Evolutionary conservation across 2,797 vertebrate genomes (phyloP).

Genomic region (Picus viridis): DNA sequence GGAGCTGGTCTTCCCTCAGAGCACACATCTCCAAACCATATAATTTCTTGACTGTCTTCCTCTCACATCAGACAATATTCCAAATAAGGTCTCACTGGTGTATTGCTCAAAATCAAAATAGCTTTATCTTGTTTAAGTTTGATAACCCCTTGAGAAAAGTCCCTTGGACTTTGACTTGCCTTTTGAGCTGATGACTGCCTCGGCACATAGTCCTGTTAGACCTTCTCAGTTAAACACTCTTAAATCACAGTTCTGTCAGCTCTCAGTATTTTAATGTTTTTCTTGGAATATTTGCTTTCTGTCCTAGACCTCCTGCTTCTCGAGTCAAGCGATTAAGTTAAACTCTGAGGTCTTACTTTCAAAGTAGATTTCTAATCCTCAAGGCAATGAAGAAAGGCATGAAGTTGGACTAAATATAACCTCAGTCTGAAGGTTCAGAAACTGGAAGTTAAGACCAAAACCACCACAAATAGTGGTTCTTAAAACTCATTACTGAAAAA

Average conservation of each 20-base stretch:
- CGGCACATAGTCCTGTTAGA: background rate
- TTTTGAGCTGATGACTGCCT: background rate
- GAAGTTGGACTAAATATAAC: background rate
- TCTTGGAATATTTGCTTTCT: conserved; percentile 16
- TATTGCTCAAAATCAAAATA: conserved; percentile 27
- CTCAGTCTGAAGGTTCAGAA: background rate
- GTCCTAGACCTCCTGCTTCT: conserved; percentile 20
- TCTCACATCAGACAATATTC: conserved; percentile 19
- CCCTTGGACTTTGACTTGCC: conserved; percentile 22
- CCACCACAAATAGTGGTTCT: background rate
- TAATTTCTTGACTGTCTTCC: conserved; percentile 3
- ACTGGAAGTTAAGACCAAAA: background rate
- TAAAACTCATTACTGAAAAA: background rate
- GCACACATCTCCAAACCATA: background rate
- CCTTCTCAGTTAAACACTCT: background rate
- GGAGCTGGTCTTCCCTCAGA: background rate
- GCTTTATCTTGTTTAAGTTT: conserved; percentile 12
- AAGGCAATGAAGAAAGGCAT: background rate
- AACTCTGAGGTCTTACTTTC: background rate
- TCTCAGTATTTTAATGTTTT: conserved; percentile 3
- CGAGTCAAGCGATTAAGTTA: conserved; percentile 12
- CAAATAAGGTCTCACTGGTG: conserved; percentile 11
- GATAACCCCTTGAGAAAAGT: conserved; percentile 31
- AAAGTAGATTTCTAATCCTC: conserved; percentile 10
- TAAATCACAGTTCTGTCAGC: conserved; percentile 20